These are phyloP conservation scores for Tenthredo distinguenda DNA, from an alignment of 2,888 invertebrate species.

Conservation along the genomic window DNA sequence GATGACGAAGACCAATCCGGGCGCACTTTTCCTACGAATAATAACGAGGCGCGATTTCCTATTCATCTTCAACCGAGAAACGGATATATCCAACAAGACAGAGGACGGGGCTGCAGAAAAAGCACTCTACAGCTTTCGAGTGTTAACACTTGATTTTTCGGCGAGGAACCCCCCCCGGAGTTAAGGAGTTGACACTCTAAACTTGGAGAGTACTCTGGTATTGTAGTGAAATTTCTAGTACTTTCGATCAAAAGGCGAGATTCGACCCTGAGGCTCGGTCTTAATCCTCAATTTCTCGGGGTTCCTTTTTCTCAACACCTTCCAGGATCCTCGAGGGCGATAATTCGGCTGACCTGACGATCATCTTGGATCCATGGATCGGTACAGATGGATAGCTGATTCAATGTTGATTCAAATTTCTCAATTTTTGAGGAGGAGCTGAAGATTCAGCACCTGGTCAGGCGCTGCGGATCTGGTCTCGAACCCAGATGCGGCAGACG, in stretches of 20 bases:
- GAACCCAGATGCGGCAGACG: slow-evolving; percentile 45
- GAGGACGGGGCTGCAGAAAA: background rate
- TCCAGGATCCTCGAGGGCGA: background rate
- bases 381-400: background rate
- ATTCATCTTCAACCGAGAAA: too few species aligned
- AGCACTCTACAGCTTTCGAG: background rate
- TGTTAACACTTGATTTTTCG: background rate
- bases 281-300: background rate
- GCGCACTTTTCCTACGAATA: too few species aligned
- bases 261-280: background rate
- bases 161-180: background rate
- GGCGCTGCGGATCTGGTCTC: background rate
- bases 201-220: background rate
- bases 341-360: too few species aligned
- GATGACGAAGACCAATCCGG: too few species aligned
- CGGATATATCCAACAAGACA: background rate
- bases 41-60: too few species aligned
- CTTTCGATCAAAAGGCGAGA: background rate
- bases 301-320: background rate
- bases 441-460: background rate
- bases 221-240: background rate
- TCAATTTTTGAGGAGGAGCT: background rate
- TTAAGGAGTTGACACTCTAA: background rate
- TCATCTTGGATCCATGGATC: too few species aligned
- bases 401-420: background rate